These are phyloP conservation scores for Eulimnadia texana DNA, from an alignment of 1,140 invertebrate genomes.

Conservation along the genomic window DNA sequence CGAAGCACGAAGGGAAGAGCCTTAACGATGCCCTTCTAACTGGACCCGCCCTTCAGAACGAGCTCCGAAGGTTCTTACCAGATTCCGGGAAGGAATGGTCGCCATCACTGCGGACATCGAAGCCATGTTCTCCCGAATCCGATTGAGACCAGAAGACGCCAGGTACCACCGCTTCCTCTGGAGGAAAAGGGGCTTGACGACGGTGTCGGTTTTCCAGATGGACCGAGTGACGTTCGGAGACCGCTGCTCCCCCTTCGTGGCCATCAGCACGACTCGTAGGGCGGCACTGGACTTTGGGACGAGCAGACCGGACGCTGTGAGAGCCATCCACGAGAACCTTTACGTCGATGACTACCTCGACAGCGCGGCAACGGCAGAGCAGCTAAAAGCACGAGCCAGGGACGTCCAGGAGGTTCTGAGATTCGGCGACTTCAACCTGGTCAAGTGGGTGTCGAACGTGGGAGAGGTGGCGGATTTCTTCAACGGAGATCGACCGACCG, in stretches of 20 bases:
- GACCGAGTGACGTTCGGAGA: neutral
- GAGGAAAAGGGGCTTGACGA: neutral
- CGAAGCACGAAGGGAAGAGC: constrained; percentile 3
- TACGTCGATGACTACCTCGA: neutral
- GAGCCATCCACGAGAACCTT: too few relatives aligned
- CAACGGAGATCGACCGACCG: neutral
- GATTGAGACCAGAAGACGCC: neutral
- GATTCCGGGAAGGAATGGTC: constrained; percentile 15
- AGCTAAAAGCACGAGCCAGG: neutral
- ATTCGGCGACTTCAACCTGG: constrained; percentile 17
- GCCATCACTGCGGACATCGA: constrained; percentile 15
- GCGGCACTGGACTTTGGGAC: neutral
- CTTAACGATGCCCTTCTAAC: constrained; percentile 14
- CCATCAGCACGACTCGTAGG: neutral
- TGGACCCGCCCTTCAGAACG: constrained; percentile 15
- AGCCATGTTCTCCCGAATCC: constrained; percentile 4
- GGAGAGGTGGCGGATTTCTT: neutral
- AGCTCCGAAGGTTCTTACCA: too few relatives aligned
- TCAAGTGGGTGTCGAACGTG: constrained; percentile 13
- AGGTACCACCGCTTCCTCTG: neutral
- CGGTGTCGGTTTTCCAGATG: constrained; percentile 1
- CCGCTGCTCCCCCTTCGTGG: neutral
- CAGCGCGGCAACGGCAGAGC: neutral
- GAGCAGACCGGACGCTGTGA: too few relatives aligned
- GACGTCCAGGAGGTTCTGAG: constrained; percentile 6